Conservation (phyloP, 23 tunicate species). For the Ascidia mentula region DNA sequence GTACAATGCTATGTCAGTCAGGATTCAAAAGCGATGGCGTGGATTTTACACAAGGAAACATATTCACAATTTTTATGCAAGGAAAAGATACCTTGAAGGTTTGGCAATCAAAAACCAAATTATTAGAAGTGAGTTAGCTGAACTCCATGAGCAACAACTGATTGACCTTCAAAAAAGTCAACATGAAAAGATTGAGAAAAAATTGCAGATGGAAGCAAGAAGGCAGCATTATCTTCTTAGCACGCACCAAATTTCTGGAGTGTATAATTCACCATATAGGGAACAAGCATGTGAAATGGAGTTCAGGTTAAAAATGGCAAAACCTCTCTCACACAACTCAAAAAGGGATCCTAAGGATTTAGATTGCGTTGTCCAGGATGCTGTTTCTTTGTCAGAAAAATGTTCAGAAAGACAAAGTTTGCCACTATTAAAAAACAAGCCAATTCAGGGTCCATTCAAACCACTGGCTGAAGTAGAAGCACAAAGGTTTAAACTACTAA, state of each 20-base stretch:
- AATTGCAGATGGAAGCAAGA: constrained; percentile 51
- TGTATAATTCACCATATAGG: constrained; percentile 84
- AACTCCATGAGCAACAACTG: constrained; percentile 45
- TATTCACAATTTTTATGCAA: constrained; percentile 81
- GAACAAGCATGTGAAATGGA: constrained; percentile 70
- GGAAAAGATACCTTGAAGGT: constrained; percentile 84
- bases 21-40: constrained; percentile 86
- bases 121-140: constrained; percentile 59
- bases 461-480: constrained; percentile 42
- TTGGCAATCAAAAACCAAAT: constrained; percentile 75
- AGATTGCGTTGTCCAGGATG: constrained; percentile 25
- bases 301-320: constrained; percentile 41
- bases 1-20: constrained; percentile 73
- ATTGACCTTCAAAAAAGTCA: constrained; percentile 19
- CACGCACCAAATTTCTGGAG: constrained; percentile 79
- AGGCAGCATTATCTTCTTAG: constrained; percentile 81
- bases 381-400: constrained; percentile 19
- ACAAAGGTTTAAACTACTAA: constrained; percentile 66
- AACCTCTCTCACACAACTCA: constrained; percentile 28
- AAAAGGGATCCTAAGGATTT: not conserved
- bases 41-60: constrained; percentile 81
- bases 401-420: constrained; percentile 38
- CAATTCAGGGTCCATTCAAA: constrained; percentile 86
- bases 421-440: constrained; percentile 35
- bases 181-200: constrained; percentile 44